Percentiles rank a stretch among this genome's conserved stretches.
phyloP scores from a whole-genome alignment of 2,113 vertebrate genomes.

The Argyrosomus japonicus region DNA sequence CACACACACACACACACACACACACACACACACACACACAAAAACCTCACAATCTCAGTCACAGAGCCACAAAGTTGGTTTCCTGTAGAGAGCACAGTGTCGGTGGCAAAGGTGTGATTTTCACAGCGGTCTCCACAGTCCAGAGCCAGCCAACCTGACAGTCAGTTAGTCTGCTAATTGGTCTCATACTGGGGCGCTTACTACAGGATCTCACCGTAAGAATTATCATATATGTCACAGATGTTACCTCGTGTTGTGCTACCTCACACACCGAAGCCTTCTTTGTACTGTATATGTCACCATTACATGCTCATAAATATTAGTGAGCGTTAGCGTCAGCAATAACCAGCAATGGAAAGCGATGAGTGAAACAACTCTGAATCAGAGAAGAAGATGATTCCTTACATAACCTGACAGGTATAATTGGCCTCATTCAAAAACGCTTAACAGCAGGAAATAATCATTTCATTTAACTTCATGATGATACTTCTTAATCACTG shows the following conservation, averaged over 20 bases:
- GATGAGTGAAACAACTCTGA: slow-evolving; percentile 19
- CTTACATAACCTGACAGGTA: slow-evolving; percentile 51
- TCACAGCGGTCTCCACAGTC: slow-evolving; percentile 65
- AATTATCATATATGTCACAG: slow-evolving; percentile 55
- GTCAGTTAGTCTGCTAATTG: slow-evolving; percentile 76
- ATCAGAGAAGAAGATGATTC: slow-evolving; percentile 26
- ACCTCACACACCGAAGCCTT: not conserved
- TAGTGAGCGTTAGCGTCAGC: not conserved
- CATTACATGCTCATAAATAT: slow-evolving; percentile 4
- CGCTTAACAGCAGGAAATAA: slow-evolving; percentile 65
- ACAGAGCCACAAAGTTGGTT: slow-evolving; percentile 39
- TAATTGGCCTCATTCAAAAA: slow-evolving; percentile 68
- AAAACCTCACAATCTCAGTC: slow-evolving; percentile 36
- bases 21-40: not conserved
- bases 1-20: not conserved
- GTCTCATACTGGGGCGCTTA: slow-evolving; percentile 67
- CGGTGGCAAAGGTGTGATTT: slow-evolving; percentile 75
- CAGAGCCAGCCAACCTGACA: slow-evolving; percentile 66
- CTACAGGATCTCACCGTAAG: slow-evolving; percentile 25
- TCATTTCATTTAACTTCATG: slow-evolving; percentile 53
- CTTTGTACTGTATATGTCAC: not conserved
- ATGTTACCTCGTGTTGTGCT: slow-evolving; percentile 13
- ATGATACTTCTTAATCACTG: slow-evolving; percentile 69
- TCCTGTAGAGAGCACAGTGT: slow-evolving; percentile 63
- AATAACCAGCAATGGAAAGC: slow-evolving; percentile 27